Evolutionary conservation across 2,797 vertebrate genomes (phyloP).

Genomic region (Diceros bicornis): DNA sequence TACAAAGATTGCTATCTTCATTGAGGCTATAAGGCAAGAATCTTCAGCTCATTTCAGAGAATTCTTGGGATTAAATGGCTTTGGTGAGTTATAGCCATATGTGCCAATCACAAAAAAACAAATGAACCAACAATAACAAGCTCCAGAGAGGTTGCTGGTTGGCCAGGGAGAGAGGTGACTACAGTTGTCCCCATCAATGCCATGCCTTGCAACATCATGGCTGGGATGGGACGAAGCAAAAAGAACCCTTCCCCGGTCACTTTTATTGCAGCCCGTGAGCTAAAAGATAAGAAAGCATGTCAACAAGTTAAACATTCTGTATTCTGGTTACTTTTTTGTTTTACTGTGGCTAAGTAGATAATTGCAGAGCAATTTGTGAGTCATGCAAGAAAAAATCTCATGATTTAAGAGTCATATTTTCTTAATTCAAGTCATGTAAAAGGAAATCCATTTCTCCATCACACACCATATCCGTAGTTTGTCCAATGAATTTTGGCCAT

Average conservation of each 20-base stretch:
- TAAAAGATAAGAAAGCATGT: background rate
- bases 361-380: slow-evolving; percentile 36
- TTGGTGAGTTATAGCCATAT: background rate
- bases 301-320: background rate
- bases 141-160: background rate
- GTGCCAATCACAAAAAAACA: background rate
- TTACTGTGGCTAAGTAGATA: slow-evolving; percentile 42
- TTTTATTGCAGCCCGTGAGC: background rate
- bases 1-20: slow-evolving; percentile 35
- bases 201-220: background rate
- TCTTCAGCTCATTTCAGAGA: slow-evolving; percentile 31
- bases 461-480: slow-evolving; percentile 22
- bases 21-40: background rate
- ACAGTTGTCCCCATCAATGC: background rate
- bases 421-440: slow-evolving; percentile 36
- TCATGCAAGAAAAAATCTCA: slow-evolving; percentile 39
- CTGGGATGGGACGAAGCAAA: background rate
- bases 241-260: background rate
- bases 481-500: slow-evolving; percentile 10
- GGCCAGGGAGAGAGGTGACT: background rate
- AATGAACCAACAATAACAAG: background rate
- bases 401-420: slow-evolving; percentile 56
- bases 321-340: slow-evolving; percentile 43
- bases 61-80: slow-evolving; percentile 33
- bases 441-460: background rate